Conservation (phyloP, 2,113 vertebrate species). For the Spea bombifrons region DNA sequence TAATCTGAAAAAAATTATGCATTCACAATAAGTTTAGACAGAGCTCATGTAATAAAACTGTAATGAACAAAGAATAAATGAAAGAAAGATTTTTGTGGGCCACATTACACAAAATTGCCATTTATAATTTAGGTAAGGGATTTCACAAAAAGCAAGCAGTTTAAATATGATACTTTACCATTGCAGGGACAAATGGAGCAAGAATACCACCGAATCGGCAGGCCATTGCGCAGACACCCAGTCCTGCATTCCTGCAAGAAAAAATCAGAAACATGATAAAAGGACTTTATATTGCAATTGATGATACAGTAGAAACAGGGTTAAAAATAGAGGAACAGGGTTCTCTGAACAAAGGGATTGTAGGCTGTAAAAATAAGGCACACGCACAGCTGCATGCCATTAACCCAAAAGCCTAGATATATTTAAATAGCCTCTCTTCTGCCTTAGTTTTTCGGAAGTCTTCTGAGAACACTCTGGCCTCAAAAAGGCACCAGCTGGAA, state of each 20-base stretch:
- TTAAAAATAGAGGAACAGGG: neutral
- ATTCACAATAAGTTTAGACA: too few relatives aligned
- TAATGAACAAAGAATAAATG: neutral
- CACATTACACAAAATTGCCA: neutral
- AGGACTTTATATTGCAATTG: neutral
- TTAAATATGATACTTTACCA: constrained; percentile 63
- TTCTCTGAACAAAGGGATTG: neutral
- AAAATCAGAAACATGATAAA: constrained; percentile 1
- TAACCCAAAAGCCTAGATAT: neutral
- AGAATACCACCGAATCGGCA: constrained; percentile 83
- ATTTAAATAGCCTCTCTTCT: neutral
- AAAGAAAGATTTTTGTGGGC: neutral
- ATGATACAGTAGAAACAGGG: neutral
- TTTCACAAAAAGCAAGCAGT: too few relatives aligned
- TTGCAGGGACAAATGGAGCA: constrained; percentile 77
- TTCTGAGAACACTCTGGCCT: neutral
- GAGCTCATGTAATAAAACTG: too few relatives aligned
- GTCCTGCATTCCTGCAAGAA: constrained; percentile 77
- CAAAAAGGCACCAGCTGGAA: neutral
- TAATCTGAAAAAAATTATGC: too few relatives aligned
- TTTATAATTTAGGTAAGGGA: neutral
- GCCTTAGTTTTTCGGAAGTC: neutral
- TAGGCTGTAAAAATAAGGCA: neutral
- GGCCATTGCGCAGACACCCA: constrained; percentile 84
- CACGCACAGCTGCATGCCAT: neutral